These are phyloP conservation scores for Macaria liturata DNA, from an alignment of 2,888 invertebrate genomes.

Conservation along the genomic window DNA sequence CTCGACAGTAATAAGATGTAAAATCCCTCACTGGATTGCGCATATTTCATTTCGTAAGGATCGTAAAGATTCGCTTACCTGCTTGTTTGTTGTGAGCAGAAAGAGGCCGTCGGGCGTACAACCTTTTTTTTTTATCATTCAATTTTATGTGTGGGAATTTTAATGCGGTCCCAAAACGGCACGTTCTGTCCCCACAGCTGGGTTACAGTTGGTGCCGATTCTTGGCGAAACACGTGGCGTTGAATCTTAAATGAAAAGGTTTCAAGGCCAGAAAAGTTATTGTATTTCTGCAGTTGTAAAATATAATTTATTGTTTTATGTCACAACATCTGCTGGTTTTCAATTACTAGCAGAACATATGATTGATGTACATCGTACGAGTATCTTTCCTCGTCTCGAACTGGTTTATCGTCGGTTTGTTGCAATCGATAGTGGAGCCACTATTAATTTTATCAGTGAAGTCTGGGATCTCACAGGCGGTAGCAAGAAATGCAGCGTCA, in stretches of 20 bases:
- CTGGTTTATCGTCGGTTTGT: constrained; percentile 62
- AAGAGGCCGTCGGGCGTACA: constrained; percentile 65
- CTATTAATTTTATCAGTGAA: constrained; percentile 71
- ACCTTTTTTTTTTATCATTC: constrained; percentile 74
- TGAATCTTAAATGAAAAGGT: constrained; percentile 46
- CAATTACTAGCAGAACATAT: constrained; percentile 61
- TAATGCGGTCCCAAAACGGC: constrained; percentile 75
- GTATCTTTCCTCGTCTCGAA: constrained; percentile 64
- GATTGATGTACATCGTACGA: constrained; percentile 63
- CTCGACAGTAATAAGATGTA: constrained; percentile 65
- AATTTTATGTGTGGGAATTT: constrained; percentile 82
- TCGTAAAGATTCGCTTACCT: constrained; percentile 81
- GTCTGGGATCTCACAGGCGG: constrained; percentile 51
- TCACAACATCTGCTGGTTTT: constrained; percentile 67
- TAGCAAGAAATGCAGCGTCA: constrained; percentile 68
- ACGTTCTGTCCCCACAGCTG: constrained; percentile 79
- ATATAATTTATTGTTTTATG: constrained; percentile 56
- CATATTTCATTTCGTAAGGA: constrained; percentile 72
- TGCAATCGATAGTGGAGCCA: constrained; percentile 65
- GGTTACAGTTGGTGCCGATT: constrained; percentile 67
- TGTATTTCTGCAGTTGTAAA: constrained; percentile 40
- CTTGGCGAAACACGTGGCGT: constrained; percentile 73
- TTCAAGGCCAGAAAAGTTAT: constrained; percentile 13
- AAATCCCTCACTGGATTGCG: constrained; percentile 62
- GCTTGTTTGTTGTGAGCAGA: constrained; percentile 79